phyloP scores from a whole-genome alignment of 2,797 vertebrate species.

The Enteromius thamalakanensis region DNA sequence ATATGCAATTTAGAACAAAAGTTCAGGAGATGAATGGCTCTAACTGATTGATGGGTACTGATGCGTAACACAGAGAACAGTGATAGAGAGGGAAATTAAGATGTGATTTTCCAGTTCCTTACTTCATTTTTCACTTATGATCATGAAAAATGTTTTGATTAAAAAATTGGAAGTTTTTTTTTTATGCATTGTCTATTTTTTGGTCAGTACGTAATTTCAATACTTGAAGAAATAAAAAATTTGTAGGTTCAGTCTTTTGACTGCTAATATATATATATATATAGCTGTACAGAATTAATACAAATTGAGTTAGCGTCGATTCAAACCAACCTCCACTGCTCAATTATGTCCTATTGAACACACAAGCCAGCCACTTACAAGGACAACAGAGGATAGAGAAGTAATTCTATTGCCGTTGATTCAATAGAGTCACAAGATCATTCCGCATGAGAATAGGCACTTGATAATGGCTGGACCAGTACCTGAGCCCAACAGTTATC shows the following conservation, averaged over 20 bases:
- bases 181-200: background rate
- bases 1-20: background rate
- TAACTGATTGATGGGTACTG: background rate
- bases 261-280: background rate
- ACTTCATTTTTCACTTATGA: background rate
- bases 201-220: background rate
- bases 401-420: slow-evolving; percentile 44
- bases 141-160: background rate
- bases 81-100: slow-evolving; percentile 1
- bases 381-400: slow-evolving; percentile 2
- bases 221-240: background rate
- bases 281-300: background rate
- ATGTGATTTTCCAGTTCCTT: background rate
- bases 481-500: background rate
- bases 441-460: slow-evolving; percentile 20
- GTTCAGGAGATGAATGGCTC: background rate
- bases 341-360: slow-evolving; percentile 12
- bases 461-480: slow-evolving; percentile 17
- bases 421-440: slow-evolving; percentile 50
- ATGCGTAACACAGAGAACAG: background rate
- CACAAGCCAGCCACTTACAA: slow-evolving; percentile 27
- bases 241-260: background rate
- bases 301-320: slow-evolving; percentile 13
- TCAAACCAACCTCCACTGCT: slow-evolving; percentile 24
- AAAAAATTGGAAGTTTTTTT: background rate